A percentile compares a stretch with the other conserved stretches of the same genome.
phyloP scores from a whole-genome alignment of 2,797 vertebrate species.

The Sciaenops ocellatus region DNA sequence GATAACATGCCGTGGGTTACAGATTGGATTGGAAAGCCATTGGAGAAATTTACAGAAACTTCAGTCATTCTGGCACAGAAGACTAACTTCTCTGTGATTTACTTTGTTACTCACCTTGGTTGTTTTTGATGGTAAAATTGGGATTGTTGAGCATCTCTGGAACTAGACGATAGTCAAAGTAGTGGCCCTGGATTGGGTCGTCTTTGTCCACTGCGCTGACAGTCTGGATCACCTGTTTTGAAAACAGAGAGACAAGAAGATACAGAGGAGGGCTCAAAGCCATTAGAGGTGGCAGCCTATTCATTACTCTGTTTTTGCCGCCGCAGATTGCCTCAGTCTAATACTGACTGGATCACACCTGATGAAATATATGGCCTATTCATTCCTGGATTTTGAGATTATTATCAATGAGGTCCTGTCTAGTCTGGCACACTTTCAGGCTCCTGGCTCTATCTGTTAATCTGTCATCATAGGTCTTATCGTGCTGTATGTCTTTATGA shows the following conservation, averaged over 20 bases:
- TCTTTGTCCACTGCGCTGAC: constrained; percentile 97
- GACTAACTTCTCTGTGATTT: neutral
- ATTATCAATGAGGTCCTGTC: constrained; percentile 81
- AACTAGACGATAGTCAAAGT: constrained; percentile 95
- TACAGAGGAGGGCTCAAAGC: constrained; percentile 36
- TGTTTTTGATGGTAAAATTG: constrained; percentile 99
- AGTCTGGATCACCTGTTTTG: constrained; percentile 94
- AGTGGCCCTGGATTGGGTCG: constrained; percentile 95
- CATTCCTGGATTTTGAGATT: constrained; percentile 78
- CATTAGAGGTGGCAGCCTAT: constrained; percentile 54
- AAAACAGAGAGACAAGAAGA: constrained; percentile 57
- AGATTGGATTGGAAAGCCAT: constrained; percentile 60
- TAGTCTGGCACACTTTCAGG: constrained; percentile 73
- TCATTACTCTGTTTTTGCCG: constrained; percentile 71
- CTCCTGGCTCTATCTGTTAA: constrained; percentile 79
- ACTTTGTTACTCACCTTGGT: constrained; percentile 88
- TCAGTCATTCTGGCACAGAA: constrained; percentile 42
- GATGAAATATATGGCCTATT: constrained; percentile 80
- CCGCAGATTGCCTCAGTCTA: constrained; percentile 56
- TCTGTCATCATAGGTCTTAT: constrained; percentile 81
- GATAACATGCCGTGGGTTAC: constrained; percentile 58
- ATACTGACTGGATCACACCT: constrained; percentile 66
- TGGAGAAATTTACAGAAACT: constrained; percentile 50
- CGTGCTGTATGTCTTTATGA: constrained; percentile 81
- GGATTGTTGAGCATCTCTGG: constrained; percentile 97